Evolutionary conservation across 2,888 invertebrate species (phyloP), one percentile per base, ranked within the genome.

Genomic region (Netelia fuscicornis): DNA sequence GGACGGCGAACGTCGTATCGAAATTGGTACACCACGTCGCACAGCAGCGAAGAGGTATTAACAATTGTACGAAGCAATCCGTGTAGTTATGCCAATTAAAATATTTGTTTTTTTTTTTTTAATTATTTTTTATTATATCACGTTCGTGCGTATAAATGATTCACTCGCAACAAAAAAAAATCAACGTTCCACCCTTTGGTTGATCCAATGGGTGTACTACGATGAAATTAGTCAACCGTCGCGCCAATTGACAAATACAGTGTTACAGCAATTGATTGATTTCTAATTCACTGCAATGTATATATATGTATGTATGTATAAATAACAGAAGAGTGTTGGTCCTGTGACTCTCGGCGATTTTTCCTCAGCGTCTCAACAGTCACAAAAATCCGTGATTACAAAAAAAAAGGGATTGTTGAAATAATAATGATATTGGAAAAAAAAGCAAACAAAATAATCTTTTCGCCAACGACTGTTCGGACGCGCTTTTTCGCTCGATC

Each of bases 61-160:
- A 10, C 54, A 78, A 70, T 72, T 9, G 30, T 70, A 74, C 78
- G 37, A 37, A 37, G 37, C 37, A 37, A 42, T 71, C 71, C 17
- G n/a, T 2, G 37, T 8, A 48, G 42, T n/a, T 6, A 23, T 5
- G 8, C 20, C 44, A 60, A 67, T 76, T 62, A 56, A 84, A 81
- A 72, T 84, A 58, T 64, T 42, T 17, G 2, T 68, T 79, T 74
- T 64, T 20, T 77, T 83, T 81, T 54, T 58, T 81, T 90, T 90
- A 86, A 77, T 81, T 37, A 80, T 72, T 86, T 90, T 89, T 89
- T 89, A 89, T 90, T 91, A 90, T 88, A 86, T 90, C 88, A 88
- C 87, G 86, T 88, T 88, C 87, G 84, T 88, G 88, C 87, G 88
- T 91, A 91, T 87, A 91, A 91, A 90, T 90, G 87, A 89, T 86